Evolutionary conservation across 1,140 invertebrate species (phyloP), one percentile per base, ranked within the genome.

Genomic region (Galendromus occidentalis): DNA sequence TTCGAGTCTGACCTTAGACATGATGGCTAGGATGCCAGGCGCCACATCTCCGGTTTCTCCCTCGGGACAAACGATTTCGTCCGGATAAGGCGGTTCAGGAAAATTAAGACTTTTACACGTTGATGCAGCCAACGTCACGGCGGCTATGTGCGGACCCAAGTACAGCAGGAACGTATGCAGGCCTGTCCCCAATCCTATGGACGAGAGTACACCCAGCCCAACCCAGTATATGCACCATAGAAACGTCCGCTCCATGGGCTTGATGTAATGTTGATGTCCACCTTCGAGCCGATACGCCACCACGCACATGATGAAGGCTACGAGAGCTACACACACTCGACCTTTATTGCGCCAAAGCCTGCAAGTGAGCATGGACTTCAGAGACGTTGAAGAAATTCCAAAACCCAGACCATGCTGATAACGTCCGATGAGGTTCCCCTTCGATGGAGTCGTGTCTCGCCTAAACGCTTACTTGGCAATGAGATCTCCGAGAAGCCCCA

Each of bases 91-190:
- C 14, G 82, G 82, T 67, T 88, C 83, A 1, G 93, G 94, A 75
- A 99, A 98, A 73, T 97, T 84, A 0, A 97, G 78, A 17, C 85
- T 84, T 20, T 88, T 86, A 77, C 96, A 99, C 77, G 98, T 93
- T 76, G 95, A 96, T 0, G 92, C 96, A 44, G 96, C 95, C 72
- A 98, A 79, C 7, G 95, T 98, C n/a, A 99, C 95, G 65, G 86
- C 69, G 51, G 80, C 80, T 69, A 83, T 82, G 72, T 80, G 79
- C 45, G 81, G 82, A 69, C 81, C 81, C 70, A 98, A 78, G 76
- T 98, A 99, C 42, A 99, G 79, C 14, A 99, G 79, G 79, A 99
- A 99, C 64, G 95, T 99, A 75, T 99, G 96, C 28, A 98, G 81
- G 6, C 95, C 96, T 0, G 93, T 97, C 14, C 96, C 96, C 33